Base-by-base conservation (phyloP, 2,888 invertebrate species). In the Noctuana brunneofusca region DNA sequence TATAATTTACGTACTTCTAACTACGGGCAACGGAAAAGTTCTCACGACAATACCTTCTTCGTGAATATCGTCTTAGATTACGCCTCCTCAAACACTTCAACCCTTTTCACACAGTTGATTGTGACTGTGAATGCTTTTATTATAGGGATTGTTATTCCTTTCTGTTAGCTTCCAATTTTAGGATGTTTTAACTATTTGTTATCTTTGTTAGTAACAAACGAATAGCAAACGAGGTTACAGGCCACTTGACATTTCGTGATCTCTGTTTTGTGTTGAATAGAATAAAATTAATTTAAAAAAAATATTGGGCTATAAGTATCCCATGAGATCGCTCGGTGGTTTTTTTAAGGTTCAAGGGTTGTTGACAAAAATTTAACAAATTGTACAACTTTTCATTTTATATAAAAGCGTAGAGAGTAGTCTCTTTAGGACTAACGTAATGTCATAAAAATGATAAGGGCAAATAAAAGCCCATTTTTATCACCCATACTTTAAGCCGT, bases 401-500 rank as follows among this genome's bases (percentile, higher is more conserved):
- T 32, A 3, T 9, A 12, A 12, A 32, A 32, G 32, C 4, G 9
- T 32, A 32, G 9, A 2, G 2, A 32, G 32, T 32, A 32, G 9
- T 32, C 16, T 16, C 41, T 41, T 41, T 8, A 35, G n/a, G n/a
- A n/a, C 2, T 12, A 38, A 38, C 3, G 27, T 27, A 35, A 4
- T n/a, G 11, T 35, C 35, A 35, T 35, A 46, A 20, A 46, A 46
- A 20, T 12, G 2, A 20, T 11, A 46, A 46, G 27, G 8, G 11
- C 20, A 46, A 20, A 43, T 18, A 43, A 43, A 43, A 56, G 18
- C 27, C 5, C 43, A 0, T 14, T 46, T 55, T 43, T n/a, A 48
- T 48, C 0, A 48, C 9, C 30, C 22, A 48, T 48, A 35, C 27
- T 41, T 64, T 68, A 64, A 58, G 68, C 63, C 74, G 66, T 54